Evolutionary conservation across 1,140 invertebrate genomes (phyloP), one percentile per base, ranked within the genome.

Genomic region (Magallana angulata): DNA sequence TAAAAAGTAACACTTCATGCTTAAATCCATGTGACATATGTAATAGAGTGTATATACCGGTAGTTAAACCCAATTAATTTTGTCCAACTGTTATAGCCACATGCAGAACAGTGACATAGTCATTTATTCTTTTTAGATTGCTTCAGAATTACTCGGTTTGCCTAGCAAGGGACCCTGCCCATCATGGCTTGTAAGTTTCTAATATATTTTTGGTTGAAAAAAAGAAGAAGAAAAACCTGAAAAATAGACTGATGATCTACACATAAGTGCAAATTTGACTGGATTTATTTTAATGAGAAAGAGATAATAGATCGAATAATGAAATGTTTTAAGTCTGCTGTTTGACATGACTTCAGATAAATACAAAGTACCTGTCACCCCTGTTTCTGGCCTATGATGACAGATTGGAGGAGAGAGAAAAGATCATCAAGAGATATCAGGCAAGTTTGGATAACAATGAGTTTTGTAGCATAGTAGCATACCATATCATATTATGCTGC

Each of bases 311-410:
- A 48, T 48, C 5, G 36, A 48, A 48, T 4, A 5, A 48, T 4
- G 36, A 48, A 48, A 2, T 48, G 36, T 16, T 14, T 64, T 16
- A n/a, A 16, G 0, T 16, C 16, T 18, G 60, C 1, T 64, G 18
- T 76, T 12, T 30, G 36, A 76, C 36, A 76, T 76, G 36, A 36
- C 36, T 89, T 71, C 80, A 89, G 88, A 89, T 89, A 62, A 86
- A 89, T 36, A 87, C 84, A 11, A 84, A 87, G 81, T 94, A 94
- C 87, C 88, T 94, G 85, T 91, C 93, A 30, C 94, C 94, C 7
- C 84, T 94, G 16, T 93, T 94, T 59, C 71, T 94, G 87, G 93
- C 93, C 7, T 94, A 94, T 90, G 94, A 94, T 92, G 93, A 94
- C 87, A 87, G 91, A 82, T 85, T 94, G 18, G 85, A 88, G 48